Evolutionary conservation across 2,888 invertebrate genomes (phyloP).

Genomic region (Drosophila demipolita): DNA sequence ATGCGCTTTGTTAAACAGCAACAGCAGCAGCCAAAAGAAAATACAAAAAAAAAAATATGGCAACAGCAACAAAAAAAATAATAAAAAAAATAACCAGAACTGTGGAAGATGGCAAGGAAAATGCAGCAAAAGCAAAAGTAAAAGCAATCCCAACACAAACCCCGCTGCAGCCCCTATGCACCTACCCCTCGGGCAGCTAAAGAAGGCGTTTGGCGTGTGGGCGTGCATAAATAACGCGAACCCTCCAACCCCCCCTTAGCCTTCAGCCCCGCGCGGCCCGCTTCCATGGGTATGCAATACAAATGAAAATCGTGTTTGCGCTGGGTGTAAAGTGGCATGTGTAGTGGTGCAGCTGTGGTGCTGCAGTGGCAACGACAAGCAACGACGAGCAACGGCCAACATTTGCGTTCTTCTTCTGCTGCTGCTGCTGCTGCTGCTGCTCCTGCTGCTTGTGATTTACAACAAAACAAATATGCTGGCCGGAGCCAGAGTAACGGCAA

Average conservation of each 20-base stretch:
- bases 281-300: slow-evolving; percentile 59
- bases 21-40: slow-evolving; percentile 56
- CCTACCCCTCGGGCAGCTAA: slow-evolving; percentile 15
- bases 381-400: slow-evolving; percentile 49
- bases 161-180: neutral
- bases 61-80: slow-evolving; percentile 34
- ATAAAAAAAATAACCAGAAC: neutral
- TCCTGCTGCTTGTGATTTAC: slow-evolving; percentile 79
- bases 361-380: slow-evolving; percentile 27
- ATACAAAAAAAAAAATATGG: slow-evolving; percentile 43
- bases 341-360: slow-evolving; percentile 73
- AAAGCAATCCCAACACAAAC: slow-evolving; percentile 71
- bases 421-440: slow-evolving; percentile 19
- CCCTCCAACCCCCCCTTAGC: neutral
- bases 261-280: neutral
- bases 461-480: slow-evolving; percentile 80
- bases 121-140: slow-evolving; percentile 39
- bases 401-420: slow-evolving; percentile 46
- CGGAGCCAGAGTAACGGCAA: slow-evolving; percentile 21
- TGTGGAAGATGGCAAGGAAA: slow-evolving; percentile 8
- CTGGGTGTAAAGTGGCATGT: slow-evolving; percentile 80
- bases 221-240: slow-evolving; percentile 74
- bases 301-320: slow-evolving; percentile 80
- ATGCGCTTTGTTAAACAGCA: slow-evolving; percentile 82
- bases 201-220: slow-evolving; percentile 51